Base-by-base conservation (phyloP, 1,140 invertebrate species). In the Papilio machaon region DNA sequence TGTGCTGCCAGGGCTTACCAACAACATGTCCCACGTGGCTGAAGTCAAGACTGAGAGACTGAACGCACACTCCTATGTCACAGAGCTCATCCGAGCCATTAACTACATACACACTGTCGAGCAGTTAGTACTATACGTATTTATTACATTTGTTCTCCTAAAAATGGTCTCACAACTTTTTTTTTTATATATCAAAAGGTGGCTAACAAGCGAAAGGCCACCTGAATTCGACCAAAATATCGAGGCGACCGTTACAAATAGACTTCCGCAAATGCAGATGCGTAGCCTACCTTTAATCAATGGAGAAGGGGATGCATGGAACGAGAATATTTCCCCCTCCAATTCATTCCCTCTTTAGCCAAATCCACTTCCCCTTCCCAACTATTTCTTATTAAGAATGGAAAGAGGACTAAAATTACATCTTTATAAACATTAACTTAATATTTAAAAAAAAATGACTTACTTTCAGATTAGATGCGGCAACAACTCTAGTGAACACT, bases 1-100 rank as follows among this genome's bases (percentile, higher is more conserved):
- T 0, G 91, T 92, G 64, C 82, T 94, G 73, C 87, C 89, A 4
- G 89, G 90, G 2, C 58, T 91, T 17, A 80, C 80, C 2, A 49
- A 35, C 38, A 74, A n/a, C 9, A 54, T 81, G 8, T 6, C 47
- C 2, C 4, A 74, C 3, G 9, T 82, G 4, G 52, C 73, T 23
- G 19, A 70, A 9, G 38, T 19, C 70, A 52, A 64, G 58, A 74
- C 83, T 0, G 82, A 82, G 9, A 85, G 87, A 0, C 82, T 94
- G 83, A 96, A 96, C 82, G 95, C 96, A 47, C 96, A 96, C 87
- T 96, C 97, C 80, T 97, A 97, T 88, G 95, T 97, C 52, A 95
- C 95, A 10, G 93, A 96, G n/a, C 97, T 97, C n/a, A 88, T 94
- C 23, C 85, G 90, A 0, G 87, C 89, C 0, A 73, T 93, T 47